Percentiles rank a stretch among this genome's conserved stretches.
phyloP scores from a whole-genome alignment of 2,888 invertebrate species.

The Dryomyza anilis region DNA sequence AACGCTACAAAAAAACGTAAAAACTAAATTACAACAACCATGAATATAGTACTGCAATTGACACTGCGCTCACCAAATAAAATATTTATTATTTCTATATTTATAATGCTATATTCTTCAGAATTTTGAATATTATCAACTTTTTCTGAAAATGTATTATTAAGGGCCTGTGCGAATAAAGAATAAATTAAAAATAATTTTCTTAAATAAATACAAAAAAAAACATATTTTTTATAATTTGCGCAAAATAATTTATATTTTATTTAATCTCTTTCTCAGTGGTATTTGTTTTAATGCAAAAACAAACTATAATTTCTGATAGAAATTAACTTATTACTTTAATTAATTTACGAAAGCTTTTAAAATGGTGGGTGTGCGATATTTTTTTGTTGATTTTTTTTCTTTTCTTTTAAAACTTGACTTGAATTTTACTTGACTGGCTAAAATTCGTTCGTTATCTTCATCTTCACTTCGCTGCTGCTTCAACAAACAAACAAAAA shows the following conservation, averaged over 20 bases:
- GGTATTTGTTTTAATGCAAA: neutral
- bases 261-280: neutral
- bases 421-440: neutral
- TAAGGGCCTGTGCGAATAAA: too few relatives aligned
- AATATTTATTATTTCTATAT: too few relatives aligned
- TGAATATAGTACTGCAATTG: too few relatives aligned
- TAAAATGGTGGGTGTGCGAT: constrained; percentile 3
- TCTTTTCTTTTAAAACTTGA: neutral
- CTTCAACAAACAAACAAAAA: constrained; percentile 16
- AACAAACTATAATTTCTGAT: neutral
- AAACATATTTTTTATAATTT: neutral
- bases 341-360: constrained; percentile 2
- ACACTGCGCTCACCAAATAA: too few relatives aligned
- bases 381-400: neutral
- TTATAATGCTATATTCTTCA: too few relatives aligned
- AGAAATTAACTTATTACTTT: neutral
- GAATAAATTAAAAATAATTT: constrained; percentile 3
- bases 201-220: constrained; percentile 10
- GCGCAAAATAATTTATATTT: constrained; percentile 12
- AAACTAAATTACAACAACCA: too few relatives aligned
- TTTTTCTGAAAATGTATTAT: too few relatives aligned
- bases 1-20: too few relatives aligned
- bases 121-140: too few relatives aligned
- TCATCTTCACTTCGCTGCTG: constrained; percentile 24
- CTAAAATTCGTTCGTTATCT: neutral